Percentiles rank a stretch among this genome's conserved stretches.
phyloP scores from a whole-genome alignment of 2,797 vertebrate species.

The Gephyroberyx darwinii region DNA sequence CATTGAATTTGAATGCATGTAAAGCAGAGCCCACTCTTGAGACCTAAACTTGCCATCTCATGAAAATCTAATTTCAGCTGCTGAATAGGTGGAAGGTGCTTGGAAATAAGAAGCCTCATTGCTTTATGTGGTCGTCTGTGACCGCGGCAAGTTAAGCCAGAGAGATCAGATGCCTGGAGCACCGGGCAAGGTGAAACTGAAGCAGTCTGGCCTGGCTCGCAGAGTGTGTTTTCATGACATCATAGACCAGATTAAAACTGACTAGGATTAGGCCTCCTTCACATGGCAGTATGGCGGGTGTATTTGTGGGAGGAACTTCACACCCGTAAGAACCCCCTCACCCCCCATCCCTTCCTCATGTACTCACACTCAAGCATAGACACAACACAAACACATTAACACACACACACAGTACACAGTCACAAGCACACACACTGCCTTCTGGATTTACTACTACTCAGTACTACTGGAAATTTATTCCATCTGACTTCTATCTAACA shows the following conservation, averaged over 20 bases:
- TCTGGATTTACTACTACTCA: conserved; percentile 60
- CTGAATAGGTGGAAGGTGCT: conserved; percentile 12
- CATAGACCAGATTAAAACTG: conserved; percentile 61
- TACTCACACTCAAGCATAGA: conserved; percentile 30
- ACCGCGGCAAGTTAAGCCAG: conserved; percentile 58
- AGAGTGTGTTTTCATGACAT: conserved; percentile 65
- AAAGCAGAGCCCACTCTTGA: background rate
- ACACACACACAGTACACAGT: background rate
- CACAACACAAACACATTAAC: conserved; percentile 14
- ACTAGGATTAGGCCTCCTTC: conserved; percentile 53
- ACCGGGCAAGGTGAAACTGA: conserved; percentile 54
- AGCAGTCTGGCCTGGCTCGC: conserved; percentile 41
- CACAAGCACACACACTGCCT: background rate
- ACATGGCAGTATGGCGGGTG: conserved; percentile 43
- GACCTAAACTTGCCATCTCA: background rate
- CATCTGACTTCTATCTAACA: conserved; percentile 58
- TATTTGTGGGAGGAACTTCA: conserved; percentile 38
- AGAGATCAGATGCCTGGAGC: conserved; percentile 62
- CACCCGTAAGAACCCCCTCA: conserved; percentile 4
- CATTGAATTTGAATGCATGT: background rate
- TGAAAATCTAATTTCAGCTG: conserved; percentile 18
- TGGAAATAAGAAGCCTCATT: conserved; percentile 20
- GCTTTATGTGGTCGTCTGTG: conserved; percentile 63
- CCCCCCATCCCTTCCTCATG: conserved; percentile 15
- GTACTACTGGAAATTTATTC: conserved; percentile 39